These are phyloP conservation scores for Gephyroberyx darwinii DNA, from an alignment of 2,797 vertebrate genomes.

Conservation along the genomic window DNA sequence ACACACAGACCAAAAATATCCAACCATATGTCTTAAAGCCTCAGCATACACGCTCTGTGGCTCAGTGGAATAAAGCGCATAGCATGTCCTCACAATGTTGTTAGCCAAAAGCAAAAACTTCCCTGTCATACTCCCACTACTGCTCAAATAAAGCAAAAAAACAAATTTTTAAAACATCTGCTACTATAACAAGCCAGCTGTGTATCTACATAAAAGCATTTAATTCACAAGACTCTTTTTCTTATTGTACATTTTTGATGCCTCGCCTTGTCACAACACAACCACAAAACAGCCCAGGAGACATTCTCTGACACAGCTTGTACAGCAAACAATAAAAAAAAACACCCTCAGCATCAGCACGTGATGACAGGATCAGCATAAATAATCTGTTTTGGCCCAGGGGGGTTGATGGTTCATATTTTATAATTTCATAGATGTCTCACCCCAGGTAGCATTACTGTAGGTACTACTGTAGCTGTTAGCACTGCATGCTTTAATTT, in stretches of 20 bases:
- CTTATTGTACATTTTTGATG: too few species aligned
- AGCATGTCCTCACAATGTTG: constrained; percentile 5
- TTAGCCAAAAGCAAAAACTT: constrained; percentile 15
- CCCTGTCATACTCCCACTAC: constrained; percentile 2
- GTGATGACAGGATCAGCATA: background rate
- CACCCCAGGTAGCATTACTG: constrained; percentile 15
- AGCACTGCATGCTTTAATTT: constrained; percentile 1
- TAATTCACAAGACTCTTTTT: too few species aligned
- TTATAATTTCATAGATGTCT: constrained; percentile 8
- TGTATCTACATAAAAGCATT: too few species aligned
- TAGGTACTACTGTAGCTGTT: background rate
- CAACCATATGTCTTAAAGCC: constrained; percentile 38
- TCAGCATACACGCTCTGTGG: constrained; percentile 17
- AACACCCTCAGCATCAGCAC: background rate
- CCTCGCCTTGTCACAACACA: too few species aligned
- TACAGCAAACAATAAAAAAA: background rate
- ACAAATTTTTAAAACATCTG: too few species aligned
- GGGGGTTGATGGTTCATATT: background rate
- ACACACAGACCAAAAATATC: constrained; percentile 39
- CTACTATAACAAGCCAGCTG: too few species aligned
- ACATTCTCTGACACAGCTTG: background rate
- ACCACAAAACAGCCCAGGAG: background rate
- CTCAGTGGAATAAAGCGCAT: constrained; percentile 32
- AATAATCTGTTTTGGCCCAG: background rate
- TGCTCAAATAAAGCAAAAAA: constrained; percentile 9